A percentile compares a stretch with the other conserved stretches of the same genome.
phyloP scores from a whole-genome alignment of 2,888 invertebrate species.

The Octodonta nipae region DNA sequence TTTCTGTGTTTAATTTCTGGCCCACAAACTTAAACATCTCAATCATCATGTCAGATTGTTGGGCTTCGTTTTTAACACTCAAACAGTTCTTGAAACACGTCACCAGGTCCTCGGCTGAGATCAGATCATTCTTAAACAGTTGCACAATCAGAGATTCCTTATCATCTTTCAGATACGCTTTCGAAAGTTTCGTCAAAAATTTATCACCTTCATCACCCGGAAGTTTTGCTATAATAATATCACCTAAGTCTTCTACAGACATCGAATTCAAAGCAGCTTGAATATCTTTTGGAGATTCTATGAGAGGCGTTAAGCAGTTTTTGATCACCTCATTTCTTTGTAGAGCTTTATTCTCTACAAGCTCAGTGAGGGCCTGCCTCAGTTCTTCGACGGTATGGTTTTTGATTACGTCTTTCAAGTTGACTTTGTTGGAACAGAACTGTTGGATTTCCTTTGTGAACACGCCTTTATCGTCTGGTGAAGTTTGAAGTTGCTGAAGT shows the following conservation, averaged over 20 bases:
- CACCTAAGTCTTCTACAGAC: slow-evolving; percentile 14
- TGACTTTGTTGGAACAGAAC: too few species aligned
- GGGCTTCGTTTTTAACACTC: slow-evolving; percentile 7
- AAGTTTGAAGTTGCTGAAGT: too few species aligned
- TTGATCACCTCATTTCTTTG: slow-evolving; percentile 14
- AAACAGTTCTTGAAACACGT: slow-evolving; percentile 8
- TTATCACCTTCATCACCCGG: slow-evolving; percentile 9
- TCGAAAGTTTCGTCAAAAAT: slow-evolving; percentile 12
- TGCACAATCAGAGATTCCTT: slow-evolving; percentile 1
- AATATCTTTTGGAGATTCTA: slow-evolving; percentile 15
- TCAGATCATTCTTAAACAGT: slow-evolving; percentile 4
- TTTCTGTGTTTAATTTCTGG: slow-evolving; percentile 11
- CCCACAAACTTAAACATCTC: slow-evolving; percentile 18
- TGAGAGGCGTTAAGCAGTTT: slow-evolving; percentile 15
- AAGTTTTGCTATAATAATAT: slow-evolving; percentile 13
- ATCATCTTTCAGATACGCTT: background rate
- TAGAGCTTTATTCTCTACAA: slow-evolving; percentile 12
- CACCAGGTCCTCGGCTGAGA: slow-evolving; percentile 7
- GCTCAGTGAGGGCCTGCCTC: slow-evolving; percentile 11
- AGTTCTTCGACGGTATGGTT: slow-evolving; percentile 14
- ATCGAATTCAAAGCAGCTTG: slow-evolving; percentile 14
- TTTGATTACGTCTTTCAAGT: too few species aligned
- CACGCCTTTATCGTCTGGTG: too few species aligned
- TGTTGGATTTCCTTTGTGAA: too few species aligned
- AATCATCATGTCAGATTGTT: slow-evolving; percentile 12